Conservation (phyloP, 23 tunicate genomes). For the Ascidia mentula region DNA sequence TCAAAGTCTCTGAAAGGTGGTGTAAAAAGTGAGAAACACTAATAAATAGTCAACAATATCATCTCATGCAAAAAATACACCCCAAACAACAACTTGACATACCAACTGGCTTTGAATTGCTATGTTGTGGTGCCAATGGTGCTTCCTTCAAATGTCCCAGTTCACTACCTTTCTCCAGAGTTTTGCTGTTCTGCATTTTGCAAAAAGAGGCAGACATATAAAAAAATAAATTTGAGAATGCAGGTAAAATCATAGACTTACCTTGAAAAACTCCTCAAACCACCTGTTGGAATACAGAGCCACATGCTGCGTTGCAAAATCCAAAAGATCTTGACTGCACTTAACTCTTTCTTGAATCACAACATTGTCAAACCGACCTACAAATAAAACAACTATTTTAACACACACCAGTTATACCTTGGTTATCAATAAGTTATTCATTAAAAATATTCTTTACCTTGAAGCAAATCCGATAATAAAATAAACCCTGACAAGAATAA, state of each 20-base stretch:
- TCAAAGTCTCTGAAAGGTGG: too few species aligned
- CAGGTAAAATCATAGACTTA: not conserved
- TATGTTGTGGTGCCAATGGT: conserved; percentile 18
- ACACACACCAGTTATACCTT: too few species aligned
- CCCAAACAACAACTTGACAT: not conserved
- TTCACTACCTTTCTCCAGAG: conserved; percentile 21
- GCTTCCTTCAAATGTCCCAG: conserved; percentile 34
- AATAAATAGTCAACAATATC: too few species aligned
- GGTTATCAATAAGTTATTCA: too few species aligned
- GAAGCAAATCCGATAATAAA: too few species aligned
- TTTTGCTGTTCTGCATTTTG: conserved; percentile 23
- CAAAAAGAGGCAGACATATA: not conserved
- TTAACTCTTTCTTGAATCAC: conserved; percentile 40
- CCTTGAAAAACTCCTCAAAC: conserved; percentile 50
- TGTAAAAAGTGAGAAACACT: too few species aligned
- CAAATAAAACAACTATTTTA: too few species aligned
- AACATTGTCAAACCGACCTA: conserved; percentile 59
- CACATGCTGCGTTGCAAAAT: conserved; percentile 50
- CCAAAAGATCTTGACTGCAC: conserved; percentile 46
- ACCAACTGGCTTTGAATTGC: not conserved
- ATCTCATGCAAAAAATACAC: not conserved
- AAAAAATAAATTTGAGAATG: not conserved
- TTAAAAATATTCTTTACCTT: too few species aligned
- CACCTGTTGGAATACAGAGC: conserved; percentile 23
- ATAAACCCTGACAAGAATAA: not conserved